Base-by-base conservation (phyloP, 1,140 invertebrate species). In the Aphelenchoides avenae region DNA sequence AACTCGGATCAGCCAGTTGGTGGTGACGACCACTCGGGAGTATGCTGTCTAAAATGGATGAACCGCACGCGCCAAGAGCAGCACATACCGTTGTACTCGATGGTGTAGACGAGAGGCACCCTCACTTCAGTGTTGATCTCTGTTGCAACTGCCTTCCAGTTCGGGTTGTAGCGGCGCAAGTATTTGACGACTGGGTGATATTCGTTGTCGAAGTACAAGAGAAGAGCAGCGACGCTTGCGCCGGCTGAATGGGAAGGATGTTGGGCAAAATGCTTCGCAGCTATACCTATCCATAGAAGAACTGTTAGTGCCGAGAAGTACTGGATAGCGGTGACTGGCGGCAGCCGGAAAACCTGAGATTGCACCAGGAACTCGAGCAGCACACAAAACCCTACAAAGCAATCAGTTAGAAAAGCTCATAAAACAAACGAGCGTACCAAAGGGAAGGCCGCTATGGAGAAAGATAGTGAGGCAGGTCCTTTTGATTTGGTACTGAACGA, bases 301-400 rank as follows among this genome's bases (percentile, higher is more conserved):
- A 64, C 5, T 15, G 57, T 61, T n/a, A 37, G 34, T 4, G 27
- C 13, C 18, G 57, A 22, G 30, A 48, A 18, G 15, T 30, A 52
- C 63, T 60, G 57, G 9, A 60, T 40, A n/a, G 42, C 1, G 27
- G 31, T 60, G n/a, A 39, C 22, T 37, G 57, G 57, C 29, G 18
- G 5, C 18, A 46, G 43, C 13, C 55, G 22, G 42, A 60, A 60
- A n/a, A 60, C 30, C 22, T 26, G 18, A 27, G 60, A 36, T 5
- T 29, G 53, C n/a, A 60, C 43, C 33, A 24, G 30, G 15, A 63
- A 60, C 18, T 58, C 57, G 13, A 60, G 57, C n/a, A 22, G 55
- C 9, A 60, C 22, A n/a, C 42, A 60, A 62, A 50, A 60, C 37
- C 60, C 57, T 60, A 20, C 26, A 60, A 60, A 64, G 18, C 41